Conservation (phyloP, 2,888 invertebrate species). For the Tipula unca region DNA sequence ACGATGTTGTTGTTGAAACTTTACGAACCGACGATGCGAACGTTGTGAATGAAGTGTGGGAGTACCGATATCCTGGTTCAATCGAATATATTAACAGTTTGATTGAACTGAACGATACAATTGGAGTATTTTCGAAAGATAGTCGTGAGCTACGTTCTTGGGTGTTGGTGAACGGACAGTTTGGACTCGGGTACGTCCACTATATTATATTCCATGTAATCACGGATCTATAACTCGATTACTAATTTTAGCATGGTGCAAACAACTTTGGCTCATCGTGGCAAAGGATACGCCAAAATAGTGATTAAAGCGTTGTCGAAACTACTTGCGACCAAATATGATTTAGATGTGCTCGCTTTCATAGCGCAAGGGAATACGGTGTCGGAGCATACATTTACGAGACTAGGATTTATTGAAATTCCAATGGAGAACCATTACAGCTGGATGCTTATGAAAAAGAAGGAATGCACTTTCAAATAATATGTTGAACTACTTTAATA, state of each 20-base stretch:
- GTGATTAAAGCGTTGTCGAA: conserved; percentile 23
- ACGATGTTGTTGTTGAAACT: not conserved
- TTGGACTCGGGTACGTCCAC: not conserved
- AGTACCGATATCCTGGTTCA: not conserved
- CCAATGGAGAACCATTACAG: no score
- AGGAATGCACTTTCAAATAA: no score
- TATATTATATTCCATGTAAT: no score
- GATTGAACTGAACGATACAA: conserved; percentile 30
- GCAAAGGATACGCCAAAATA: conserved; percentile 23
- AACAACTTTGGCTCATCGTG: conserved; percentile 22
- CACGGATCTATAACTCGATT: no score
- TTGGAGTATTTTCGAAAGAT: conserved; percentile 30
- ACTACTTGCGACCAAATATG: conserved; percentile 21
- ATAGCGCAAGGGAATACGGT: conserved; percentile 22
- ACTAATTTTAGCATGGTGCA: conserved; percentile 23
- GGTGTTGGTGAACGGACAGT: conserved; percentile 36
- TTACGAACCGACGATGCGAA: not conserved
- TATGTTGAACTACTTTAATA: no score
- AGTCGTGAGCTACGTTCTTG: conserved; percentile 32
- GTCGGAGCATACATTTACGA: conserved; percentile 20
- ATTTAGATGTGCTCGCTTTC: conserved; percentile 23
- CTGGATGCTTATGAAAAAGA: no score
- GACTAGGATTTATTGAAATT: conserved; percentile 21
- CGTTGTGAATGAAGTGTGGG: not conserved
- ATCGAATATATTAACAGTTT: conserved; percentile 30